These are phyloP conservation scores for Ephialtes manifestator DNA, from an alignment of 2,888 invertebrate species.

Conservation along the genomic window DNA sequence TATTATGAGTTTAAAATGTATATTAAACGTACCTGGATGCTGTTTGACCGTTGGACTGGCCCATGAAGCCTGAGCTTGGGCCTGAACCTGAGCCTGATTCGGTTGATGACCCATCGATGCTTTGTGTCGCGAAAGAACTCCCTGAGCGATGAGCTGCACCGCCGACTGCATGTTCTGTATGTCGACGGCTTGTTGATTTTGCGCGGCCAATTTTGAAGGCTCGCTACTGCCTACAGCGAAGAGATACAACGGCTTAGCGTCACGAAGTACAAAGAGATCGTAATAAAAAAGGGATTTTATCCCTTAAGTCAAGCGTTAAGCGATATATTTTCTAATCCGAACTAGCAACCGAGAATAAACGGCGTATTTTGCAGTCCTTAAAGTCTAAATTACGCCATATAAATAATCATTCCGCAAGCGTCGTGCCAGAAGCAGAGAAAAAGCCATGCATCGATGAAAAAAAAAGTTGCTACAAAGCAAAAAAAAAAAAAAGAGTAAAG, in stretches of 20 bases:
- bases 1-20: background rate
- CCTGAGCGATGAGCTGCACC: slow-evolving; percentile 82
- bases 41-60: slow-evolving; percentile 81
- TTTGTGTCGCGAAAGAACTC: slow-evolving; percentile 80
- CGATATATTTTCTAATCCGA: background rate
- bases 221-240: slow-evolving; percentile 80
- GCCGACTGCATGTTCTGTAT: slow-evolving; percentile 83
- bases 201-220: slow-evolving; percentile 81
- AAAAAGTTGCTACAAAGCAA: slow-evolving; percentile 43
- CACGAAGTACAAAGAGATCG: slow-evolving; percentile 20
- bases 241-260: slow-evolving; percentile 53
- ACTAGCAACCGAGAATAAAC: background rate
- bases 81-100: slow-evolving; percentile 70
- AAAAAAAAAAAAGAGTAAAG: slow-evolving; percentile 35
- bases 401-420: slow-evolving; percentile 39
- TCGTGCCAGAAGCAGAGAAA: slow-evolving; percentile 16
- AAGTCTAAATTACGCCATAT: slow-evolving; percentile 2
- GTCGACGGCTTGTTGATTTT: slow-evolving; percentile 80
- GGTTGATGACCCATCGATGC: slow-evolving; percentile 78
- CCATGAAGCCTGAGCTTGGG: slow-evolving; percentile 79
- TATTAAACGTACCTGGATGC: slow-evolving; percentile 80
- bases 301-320: background rate
- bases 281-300: background rate
- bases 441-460: slow-evolving; percentile 52
- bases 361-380: background rate